These are phyloP conservation scores for Morus bassanus DNA, from an alignment of 2,797 vertebrate species.

Conservation along the genomic window DNA sequence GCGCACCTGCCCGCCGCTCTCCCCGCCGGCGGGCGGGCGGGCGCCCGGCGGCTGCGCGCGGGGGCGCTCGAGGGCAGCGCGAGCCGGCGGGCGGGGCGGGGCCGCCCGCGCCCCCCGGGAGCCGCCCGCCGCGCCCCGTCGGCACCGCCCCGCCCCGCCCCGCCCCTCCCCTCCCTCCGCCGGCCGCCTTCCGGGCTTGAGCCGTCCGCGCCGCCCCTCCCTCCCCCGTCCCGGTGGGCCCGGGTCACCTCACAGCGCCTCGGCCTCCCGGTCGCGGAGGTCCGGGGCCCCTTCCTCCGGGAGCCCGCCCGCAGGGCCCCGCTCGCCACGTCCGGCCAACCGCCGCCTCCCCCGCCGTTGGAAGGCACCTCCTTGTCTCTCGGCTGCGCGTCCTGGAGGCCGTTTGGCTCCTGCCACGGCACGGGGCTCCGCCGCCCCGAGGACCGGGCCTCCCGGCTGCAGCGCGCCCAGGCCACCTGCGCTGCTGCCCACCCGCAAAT, in stretches of 20 bases:
- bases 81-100: not conserved
- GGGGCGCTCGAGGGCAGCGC: constrained; percentile 25
- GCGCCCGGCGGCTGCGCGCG: not conserved
- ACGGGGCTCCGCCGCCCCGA: no score
- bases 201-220: not conserved
- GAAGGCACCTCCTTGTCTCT: not conserved
- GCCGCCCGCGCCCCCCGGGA: not conserved
- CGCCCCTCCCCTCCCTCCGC: not conserved
- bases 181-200: not conserved
- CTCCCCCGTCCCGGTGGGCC: no score
- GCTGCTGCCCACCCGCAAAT: no score
- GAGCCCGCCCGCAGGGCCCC: fast-evolving
- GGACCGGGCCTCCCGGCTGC: not conserved
- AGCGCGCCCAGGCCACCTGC: fast-evolving
- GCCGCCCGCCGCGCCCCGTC: constrained; percentile 3
- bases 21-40: not conserved
- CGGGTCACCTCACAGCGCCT: not conserved
- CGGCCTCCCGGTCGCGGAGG: fast-evolving
- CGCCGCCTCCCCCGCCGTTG: fast-evolving
- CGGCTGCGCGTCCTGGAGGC: fast-evolving
- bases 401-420: fast-evolving
- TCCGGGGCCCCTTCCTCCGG: fast-evolving
- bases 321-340: fast-evolving
- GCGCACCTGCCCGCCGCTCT: constrained; percentile 43
- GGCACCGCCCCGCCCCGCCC: no score